A percentile compares a stretch with the other conserved stretches of the same genome.
Evolutionary conservation across 2,797 vertebrate species (phyloP).

Genomic region (Glossophaga mutica): DNA sequence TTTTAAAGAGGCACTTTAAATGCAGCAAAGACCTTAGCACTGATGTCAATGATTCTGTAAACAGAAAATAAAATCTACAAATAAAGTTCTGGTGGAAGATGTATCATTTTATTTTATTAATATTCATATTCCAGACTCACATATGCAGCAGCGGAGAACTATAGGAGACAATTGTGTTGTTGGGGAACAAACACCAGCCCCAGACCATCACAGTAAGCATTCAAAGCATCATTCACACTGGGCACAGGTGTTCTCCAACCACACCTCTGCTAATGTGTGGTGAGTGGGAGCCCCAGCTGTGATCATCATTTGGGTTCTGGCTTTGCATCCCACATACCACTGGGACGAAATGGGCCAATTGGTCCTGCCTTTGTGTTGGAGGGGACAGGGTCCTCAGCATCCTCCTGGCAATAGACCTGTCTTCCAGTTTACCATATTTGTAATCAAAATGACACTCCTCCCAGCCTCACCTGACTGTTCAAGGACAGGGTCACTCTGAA

Average conservation of each 20-base stretch:
- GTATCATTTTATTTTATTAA: constrained; percentile 63
- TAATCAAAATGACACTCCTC: neutral
- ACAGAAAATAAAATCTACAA: constrained; percentile 72
- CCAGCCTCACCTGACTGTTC: neutral
- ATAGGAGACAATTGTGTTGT: neutral
- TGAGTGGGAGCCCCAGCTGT: neutral
- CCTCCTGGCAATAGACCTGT: neutral
- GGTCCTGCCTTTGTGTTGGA: neutral
- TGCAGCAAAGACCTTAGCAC: constrained; percentile 56
- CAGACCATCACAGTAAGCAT: constrained; percentile 7
- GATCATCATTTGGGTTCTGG: neutral
- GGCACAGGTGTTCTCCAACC: neutral
- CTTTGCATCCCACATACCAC: neutral
- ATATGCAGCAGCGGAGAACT: neutral
- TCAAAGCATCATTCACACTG: neutral
- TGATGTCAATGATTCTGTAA: constrained; percentile 56
- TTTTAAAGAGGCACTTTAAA: constrained; percentile 74
- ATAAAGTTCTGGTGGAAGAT: constrained; percentile 65
- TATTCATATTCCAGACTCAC: constrained; percentile 42
- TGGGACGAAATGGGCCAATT: neutral
- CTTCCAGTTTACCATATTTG: neutral
- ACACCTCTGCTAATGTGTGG: neutral
- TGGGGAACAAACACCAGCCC: neutral
- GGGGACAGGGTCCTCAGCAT: neutral
- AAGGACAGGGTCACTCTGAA: neutral